phyloP scores from a whole-genome alignment of 1,140 invertebrate species.

The Calephelis nemesis region DNA sequence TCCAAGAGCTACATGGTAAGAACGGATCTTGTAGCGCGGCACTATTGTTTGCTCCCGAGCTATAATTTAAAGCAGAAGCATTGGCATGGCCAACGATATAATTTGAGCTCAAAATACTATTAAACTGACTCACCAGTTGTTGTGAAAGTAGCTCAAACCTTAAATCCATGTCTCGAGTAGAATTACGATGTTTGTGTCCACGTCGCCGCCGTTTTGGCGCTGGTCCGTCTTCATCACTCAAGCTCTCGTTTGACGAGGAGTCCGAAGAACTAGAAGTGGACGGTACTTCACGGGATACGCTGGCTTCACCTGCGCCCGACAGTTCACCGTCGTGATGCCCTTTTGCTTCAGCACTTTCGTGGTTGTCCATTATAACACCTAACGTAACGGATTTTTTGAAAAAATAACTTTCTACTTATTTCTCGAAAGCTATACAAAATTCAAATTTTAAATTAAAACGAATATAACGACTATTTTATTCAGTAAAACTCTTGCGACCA shows the following conservation, averaged over 20 bases:
- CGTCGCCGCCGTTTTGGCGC: slow-evolving; percentile 3
- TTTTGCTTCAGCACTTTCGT: neutral
- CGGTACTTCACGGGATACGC: neutral
- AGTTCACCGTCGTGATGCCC: neutral
- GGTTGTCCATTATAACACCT: neutral
- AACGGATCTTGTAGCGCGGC: neutral
- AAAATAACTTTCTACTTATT: neutral
- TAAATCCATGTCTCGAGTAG: slow-evolving; percentile 1
- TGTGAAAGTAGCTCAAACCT: slow-evolving; percentile 25
- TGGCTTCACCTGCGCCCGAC: neutral
- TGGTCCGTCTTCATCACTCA: neutral
- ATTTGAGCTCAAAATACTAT: slow-evolving; percentile 15
- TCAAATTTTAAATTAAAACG: neutral
- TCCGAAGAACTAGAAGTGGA: neutral
- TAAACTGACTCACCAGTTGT: slow-evolving; percentile 27
- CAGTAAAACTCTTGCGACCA: neutral
- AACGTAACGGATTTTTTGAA: neutral
- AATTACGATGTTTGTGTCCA: neutral
- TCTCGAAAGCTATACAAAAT: neutral
- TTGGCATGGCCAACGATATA: neutral
- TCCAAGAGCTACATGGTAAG: neutral
- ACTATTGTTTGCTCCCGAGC: neutral
- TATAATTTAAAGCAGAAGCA: neutral
- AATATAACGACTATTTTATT: neutral
- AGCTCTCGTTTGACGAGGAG: neutral